Percentiles rank a stretch among this genome's conserved stretches.
These are phyloP conservation scores for Sebastes melanostomus DNA, from an alignment of 2,797 vertebrate species.

Conservation along the genomic window DNA sequence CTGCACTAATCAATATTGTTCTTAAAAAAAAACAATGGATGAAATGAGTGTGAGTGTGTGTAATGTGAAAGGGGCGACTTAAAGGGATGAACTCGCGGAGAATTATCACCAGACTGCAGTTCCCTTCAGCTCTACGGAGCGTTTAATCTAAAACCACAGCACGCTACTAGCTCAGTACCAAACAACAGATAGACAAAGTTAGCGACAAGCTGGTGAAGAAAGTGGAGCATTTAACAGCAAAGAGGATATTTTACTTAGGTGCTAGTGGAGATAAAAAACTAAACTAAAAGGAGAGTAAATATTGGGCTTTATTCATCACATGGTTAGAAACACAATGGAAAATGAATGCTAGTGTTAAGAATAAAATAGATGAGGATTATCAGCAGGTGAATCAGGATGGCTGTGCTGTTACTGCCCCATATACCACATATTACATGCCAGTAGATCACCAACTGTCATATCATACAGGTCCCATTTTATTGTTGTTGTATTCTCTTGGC, in stretches of 20 bases:
- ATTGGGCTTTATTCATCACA: background rate
- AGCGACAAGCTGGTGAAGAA: background rate
- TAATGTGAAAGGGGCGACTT: background rate
- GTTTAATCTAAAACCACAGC: background rate
- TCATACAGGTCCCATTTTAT: conserved; percentile 34
- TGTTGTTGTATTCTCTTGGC: conserved; percentile 41
- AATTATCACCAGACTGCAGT: background rate
- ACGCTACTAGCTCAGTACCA: background rate
- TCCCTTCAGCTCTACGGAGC: background rate
- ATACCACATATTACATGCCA: background rate
- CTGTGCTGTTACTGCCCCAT: background rate
- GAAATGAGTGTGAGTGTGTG: background rate
- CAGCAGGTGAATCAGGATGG: background rate
- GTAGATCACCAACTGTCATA: conserved; percentile 16
- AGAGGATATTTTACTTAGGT: background rate
- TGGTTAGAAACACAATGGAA: background rate
- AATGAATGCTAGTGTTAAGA: background rate
- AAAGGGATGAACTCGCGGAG: background rate
- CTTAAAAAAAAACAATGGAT: background rate
- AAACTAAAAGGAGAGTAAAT: background rate
- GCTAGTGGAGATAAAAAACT: background rate
- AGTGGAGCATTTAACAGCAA: background rate
- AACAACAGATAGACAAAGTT: background rate
- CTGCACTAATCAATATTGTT: background rate
- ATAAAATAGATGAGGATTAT: background rate